phyloP scores from a whole-genome alignment of 2,113 vertebrate species.

The Sceloporus undulatus region DNA sequence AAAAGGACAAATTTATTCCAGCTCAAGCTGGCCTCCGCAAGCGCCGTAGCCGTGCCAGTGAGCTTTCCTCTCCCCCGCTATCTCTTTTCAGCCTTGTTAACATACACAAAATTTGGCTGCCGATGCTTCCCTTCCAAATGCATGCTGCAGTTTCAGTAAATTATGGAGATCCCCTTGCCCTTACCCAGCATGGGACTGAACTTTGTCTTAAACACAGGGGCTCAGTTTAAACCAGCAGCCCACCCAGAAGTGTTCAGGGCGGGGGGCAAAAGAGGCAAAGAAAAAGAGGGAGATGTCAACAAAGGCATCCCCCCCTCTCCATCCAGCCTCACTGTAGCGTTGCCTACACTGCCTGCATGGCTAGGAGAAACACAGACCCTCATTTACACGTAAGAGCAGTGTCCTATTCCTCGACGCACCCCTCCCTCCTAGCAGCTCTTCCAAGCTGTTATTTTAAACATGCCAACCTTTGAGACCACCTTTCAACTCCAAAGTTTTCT shows the following conservation, averaged over 20 bases:
- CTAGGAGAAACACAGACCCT: constrained; percentile 2
- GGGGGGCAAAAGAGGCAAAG: constrained; percentile 56
- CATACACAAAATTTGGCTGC: neutral
- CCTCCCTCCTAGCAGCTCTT: constrained; percentile 57
- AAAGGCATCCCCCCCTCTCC: constrained; percentile 57
- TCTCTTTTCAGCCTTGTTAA: rapidly evolving
- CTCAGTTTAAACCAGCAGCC: constrained; percentile 40
- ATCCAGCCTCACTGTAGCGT: neutral
- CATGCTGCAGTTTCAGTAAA: constrained; percentile 47
- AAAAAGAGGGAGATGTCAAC: constrained; percentile 62
- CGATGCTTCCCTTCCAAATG: neutral
- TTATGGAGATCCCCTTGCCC: neutral
- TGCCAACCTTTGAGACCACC: constrained; percentile 66
- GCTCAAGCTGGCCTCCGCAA: constrained; percentile 26
- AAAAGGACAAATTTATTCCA: constrained; percentile 7
- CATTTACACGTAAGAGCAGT: rapidly evolving
- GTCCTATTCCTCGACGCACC: neutral
- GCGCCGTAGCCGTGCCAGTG: rapidly evolving
- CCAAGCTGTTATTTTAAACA: constrained; percentile 74
- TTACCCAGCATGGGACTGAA: neutral
- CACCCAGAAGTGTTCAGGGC: constrained; percentile 57
- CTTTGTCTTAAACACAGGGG: constrained; percentile 33
- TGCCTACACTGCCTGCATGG: neutral
- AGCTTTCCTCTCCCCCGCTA: neutral
- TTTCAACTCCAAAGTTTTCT: constrained; percentile 59